Evolutionary conservation across 2,797 vertebrate genomes (phyloP).

Genomic region (Philypnodon macrostomus): DNA sequence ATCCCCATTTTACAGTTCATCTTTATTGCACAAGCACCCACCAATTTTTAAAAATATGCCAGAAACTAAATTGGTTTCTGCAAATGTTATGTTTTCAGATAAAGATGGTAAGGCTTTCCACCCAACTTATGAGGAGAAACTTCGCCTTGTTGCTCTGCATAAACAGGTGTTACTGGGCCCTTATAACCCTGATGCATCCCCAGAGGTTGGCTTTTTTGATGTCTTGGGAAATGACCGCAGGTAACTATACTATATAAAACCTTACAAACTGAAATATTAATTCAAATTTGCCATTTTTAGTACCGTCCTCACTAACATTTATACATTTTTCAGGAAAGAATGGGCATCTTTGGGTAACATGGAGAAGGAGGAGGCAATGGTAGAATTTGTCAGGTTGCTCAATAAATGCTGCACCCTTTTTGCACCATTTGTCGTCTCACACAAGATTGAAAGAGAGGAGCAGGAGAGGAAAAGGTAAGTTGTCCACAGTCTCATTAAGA

Average conservation of each 20-base stretch:
- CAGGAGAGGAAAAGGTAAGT: conserved; percentile 94
- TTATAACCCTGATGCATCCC: conserved; percentile 93
- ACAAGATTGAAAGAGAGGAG: conserved; percentile 96
- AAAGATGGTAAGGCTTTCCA: conserved; percentile 99
- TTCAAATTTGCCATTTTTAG: too few species aligned
- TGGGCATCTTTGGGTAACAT: conserved; percentile 92
- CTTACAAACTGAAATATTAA: too few species aligned
- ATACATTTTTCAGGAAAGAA: conserved; percentile 82
- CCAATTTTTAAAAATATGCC: too few species aligned
- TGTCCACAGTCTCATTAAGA: background rate
- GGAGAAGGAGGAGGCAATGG: conserved; percentile 93
- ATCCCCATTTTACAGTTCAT: background rate
- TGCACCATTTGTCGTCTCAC: conserved; percentile 90
- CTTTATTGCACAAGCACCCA: too few species aligned
- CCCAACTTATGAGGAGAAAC: conserved; percentile 96
- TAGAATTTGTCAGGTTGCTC: conserved; percentile 91
- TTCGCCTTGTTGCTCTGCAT: conserved; percentile 92
- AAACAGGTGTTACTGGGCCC: conserved; percentile 93
- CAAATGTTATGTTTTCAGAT: conserved; percentile 70
- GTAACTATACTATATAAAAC: too few species aligned
- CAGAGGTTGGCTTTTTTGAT: conserved; percentile 98
- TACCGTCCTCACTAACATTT: background rate
- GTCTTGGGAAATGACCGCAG: conserved; percentile 96
- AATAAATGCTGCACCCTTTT: conserved; percentile 95
- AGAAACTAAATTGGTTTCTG: background rate